Evolutionary conservation across 2,888 invertebrate species (phyloP).

Genomic region (Lasioglossum zephyrum): DNA sequence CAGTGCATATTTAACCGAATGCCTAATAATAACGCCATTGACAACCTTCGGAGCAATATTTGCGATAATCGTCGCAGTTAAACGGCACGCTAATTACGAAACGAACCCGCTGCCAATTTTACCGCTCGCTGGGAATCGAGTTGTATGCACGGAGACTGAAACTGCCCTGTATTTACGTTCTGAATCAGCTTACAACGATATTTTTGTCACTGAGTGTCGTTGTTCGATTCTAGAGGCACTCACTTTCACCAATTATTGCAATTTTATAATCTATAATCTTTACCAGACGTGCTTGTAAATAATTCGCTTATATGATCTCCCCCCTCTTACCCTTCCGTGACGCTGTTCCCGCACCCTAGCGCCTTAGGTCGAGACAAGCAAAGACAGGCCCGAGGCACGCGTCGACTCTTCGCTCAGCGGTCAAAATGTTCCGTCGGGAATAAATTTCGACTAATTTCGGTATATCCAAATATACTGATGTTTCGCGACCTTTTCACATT

Average conservation of each 20-base stretch:
- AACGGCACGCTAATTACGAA: constrained; percentile 23
- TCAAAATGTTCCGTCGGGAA: no score
- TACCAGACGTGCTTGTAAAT: neutral
- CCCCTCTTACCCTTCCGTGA: no score
- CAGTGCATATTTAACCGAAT: constrained; percentile 15
- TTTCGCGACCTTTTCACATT: no score
- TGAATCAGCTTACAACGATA: neutral
- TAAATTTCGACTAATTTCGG: no score
- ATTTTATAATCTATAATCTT: neutral
- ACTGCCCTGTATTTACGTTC: neutral
- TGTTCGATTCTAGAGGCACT: neutral
- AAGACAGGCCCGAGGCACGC: no score
- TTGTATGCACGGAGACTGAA: neutral
- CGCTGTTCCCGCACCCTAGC: no score
- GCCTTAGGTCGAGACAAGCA: no score
- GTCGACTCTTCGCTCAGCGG: no score
- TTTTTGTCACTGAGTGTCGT: neutral
- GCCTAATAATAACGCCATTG: constrained; percentile 25
- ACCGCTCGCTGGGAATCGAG: neutral
- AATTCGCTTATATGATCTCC: neutral
- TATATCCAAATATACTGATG: no score
- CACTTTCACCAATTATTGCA: neutral
- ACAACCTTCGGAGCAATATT: constrained; percentile 16
- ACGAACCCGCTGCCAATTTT: constrained; percentile 13
- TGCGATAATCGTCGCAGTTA: constrained; percentile 29